Evolutionary conservation across 2,797 vertebrate species (phyloP).

Genomic region (Cynopterus sphinx): DNA sequence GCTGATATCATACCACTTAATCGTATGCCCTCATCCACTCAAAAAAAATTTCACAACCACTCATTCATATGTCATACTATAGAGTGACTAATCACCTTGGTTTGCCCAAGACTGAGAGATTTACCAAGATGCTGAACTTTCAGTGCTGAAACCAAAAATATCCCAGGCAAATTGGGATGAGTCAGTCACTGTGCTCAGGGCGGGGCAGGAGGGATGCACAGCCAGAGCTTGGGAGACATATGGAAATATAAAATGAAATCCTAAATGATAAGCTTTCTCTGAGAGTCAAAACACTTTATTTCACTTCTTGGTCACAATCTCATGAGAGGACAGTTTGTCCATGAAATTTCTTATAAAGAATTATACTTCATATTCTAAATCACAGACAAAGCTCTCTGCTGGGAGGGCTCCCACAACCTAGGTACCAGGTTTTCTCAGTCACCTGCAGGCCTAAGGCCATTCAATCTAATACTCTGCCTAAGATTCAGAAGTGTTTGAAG

Average conservation of each 20-base stretch:
- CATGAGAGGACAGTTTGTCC: neutral
- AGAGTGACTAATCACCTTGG: neutral
- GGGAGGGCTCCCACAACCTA: neutral
- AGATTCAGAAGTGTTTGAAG: neutral
- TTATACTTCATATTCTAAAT: neutral
- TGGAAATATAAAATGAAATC: neutral
- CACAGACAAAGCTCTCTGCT: neutral
- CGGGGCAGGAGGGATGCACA: neutral
- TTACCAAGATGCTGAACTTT: neutral
- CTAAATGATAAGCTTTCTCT: neutral
- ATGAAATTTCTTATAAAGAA: neutral
- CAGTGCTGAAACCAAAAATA: neutral
- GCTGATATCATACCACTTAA: neutral
- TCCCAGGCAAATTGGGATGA: neutral
- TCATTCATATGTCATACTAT: neutral
- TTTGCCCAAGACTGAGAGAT: neutral
- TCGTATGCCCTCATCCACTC: neutral
- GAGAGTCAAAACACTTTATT: neutral
- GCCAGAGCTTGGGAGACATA: neutral
- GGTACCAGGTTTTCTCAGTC: neutral
- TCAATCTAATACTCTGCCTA: neutral
- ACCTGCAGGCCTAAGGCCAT: neutral
- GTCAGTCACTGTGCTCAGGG: neutral
- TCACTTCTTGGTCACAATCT: neutral
- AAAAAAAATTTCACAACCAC: neutral